Conservation (phyloP, 2,888 invertebrate species). For the Cephalotes varians region DNA sequence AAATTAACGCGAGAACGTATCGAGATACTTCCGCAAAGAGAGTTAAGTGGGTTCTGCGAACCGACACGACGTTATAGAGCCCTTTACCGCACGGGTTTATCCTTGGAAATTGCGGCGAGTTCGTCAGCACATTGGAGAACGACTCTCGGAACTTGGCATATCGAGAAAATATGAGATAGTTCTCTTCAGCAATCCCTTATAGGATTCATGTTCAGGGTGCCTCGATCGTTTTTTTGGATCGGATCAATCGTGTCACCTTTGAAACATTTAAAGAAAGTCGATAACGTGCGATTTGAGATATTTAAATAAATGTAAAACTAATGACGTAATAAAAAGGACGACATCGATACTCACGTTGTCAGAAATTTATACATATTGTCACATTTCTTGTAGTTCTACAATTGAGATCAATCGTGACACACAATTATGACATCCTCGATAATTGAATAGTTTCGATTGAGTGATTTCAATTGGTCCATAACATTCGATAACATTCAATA, state of each 20-base stretch:
- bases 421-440: conserved; percentile 7
- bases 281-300: background rate
- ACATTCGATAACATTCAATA: background rate
- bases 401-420: conserved; percentile 12
- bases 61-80: conserved; percentile 17
- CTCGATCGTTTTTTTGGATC: background rate
- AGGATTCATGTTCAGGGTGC: background rate
- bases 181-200: background rate
- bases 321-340: background rate
- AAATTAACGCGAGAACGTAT: conserved; percentile 56
- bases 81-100: background rate
- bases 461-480: background rate
- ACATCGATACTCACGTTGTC: background rate
- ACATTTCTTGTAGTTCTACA: background rate
- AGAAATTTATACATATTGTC: background rate
- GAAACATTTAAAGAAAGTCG: background rate
- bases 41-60: conserved; percentile 17
- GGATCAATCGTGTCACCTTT: background rate
- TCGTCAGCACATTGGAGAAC: background rate
- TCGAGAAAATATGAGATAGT: background rate
- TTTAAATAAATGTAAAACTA: conserved; percentile 7
- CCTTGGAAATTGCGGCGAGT: background rate
- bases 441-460: conserved; percentile 19
- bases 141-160: background rate
- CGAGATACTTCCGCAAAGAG: conserved; percentile 51